Percentiles rank a stretch among this genome's conserved stretches.
These are phyloP conservation scores for Bergia sp. DNA, from an alignment of 92 coral and sea anemone genomes.

Conservation along the genomic window DNA sequence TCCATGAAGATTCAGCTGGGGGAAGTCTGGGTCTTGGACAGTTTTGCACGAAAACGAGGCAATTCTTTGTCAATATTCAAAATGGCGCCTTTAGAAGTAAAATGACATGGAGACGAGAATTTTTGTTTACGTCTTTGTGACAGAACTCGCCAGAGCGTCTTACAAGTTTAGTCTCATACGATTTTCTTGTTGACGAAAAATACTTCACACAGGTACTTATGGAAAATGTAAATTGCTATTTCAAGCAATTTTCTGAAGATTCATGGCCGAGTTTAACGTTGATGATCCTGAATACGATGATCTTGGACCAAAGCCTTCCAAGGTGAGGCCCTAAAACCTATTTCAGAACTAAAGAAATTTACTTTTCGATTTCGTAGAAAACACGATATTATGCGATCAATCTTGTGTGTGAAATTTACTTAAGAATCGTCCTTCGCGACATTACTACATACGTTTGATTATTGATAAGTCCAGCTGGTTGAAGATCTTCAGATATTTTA, in stretches of 20 bases:
- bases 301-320: constrained; percentile 10
- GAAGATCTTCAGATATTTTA: no score
- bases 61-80: background rate
- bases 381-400: background rate
- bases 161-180: background rate
- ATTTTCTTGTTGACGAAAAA: background rate
- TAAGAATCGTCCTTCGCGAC: background rate
- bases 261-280: constrained; percentile 52
- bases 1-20: no score
- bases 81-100: constrained; percentile 25
- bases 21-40: constrained; percentile 21
- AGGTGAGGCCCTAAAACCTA: background rate
- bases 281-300: constrained; percentile 7
- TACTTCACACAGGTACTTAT: background rate
- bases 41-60: constrained; percentile 22
- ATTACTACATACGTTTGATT: no score
- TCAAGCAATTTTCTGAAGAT: background rate
- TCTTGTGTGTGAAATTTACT: no score
- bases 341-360: background rate
- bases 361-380: background rate
- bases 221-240: constrained; percentile 5
- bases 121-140: constrained; percentile 26
- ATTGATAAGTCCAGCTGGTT: no score
- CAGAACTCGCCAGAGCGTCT: background rate
- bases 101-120: constrained; percentile 38